These are phyloP conservation scores for Cichlasoma orientale DNA, from an alignment of 2,797 vertebrate genomes.

Conservation along the genomic window DNA sequence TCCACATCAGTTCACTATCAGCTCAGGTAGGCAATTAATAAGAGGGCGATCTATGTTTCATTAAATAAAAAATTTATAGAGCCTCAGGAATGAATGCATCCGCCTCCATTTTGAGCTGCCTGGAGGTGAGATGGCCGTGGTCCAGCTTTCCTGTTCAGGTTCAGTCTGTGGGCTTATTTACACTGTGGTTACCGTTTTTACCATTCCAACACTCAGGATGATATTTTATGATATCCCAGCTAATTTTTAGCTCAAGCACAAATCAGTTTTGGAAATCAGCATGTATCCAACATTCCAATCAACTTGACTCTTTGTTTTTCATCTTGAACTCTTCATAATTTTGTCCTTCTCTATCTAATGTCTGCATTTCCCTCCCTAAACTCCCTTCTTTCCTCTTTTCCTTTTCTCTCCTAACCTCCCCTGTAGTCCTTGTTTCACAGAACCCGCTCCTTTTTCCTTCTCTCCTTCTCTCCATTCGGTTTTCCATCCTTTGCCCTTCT, in stretches of 20 bases:
- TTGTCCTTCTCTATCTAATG: neutral
- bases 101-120: neutral
- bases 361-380: neutral
- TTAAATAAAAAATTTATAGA: conserved; percentile 24
- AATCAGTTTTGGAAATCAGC: neutral
- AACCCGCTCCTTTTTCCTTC: neutral
- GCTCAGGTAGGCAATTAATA: conserved; percentile 40
- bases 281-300: neutral
- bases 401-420: neutral
- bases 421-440: neutral
- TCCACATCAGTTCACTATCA: neutral
- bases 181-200: neutral
- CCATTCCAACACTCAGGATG: neutral
- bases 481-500: neutral
- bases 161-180: neutral
- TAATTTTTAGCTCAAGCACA: neutral
- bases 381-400: neutral
- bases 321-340: neutral
- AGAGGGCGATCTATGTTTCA: conserved; percentile 14
- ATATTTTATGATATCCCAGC: neutral
- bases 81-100: conserved; percentile 18
- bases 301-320: neutral
- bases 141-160: neutral
- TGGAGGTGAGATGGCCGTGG: neutral
- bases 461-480: neutral